Base-by-base conservation (phyloP, 2,888 invertebrate species). In the Eueremaeus valkanovi region DNA sequence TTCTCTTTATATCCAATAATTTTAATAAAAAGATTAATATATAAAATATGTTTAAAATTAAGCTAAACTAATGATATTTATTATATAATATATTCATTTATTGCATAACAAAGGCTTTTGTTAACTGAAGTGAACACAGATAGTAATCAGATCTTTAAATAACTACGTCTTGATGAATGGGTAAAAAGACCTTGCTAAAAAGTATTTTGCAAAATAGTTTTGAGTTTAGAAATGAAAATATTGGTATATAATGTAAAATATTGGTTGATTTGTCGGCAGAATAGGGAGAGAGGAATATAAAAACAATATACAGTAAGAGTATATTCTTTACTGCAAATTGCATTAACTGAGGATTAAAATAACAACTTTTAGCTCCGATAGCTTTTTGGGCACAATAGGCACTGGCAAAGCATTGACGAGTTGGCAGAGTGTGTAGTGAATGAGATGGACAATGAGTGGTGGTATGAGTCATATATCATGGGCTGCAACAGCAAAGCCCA, bases 401-500 rank as follows among this genome's bases (percentile, higher is more conserved):
- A 45, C 45, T 45, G 45, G 16, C 45, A 45, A 13, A 13, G 13
- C 45, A 16, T 13, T 9, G 45, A 45, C 5, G 2, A 13, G 11
- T 45, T 13, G 11, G 5, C 45, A 9, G 8, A 16, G 11, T 18
- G 49, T 49, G 9, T 49, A 18, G n/a, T n/a, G 21, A 21, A 58
- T 27, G 27, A 58, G 58, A 21, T 58, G 58, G 58, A 27, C 58
- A 58, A 29, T 58, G 58, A 49, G 49, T 49, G 45, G 16, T 45
- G 58, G 58, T 58, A 58, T 58, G 58, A 58, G 58, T 58, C 58
- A 58, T 58, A 31, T 31, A 58, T 58, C 58, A 58, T 58, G 2
- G 49, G 58, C 21, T 58, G 21, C 6, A 58, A 55, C n/a, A n/a
- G n/a, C n/a, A n/a, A n/a, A 58, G 29, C 58, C 58, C 58, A 58